A percentile compares a stretch with the other conserved stretches of the same genome.
These are phyloP conservation scores for Agonopterix heracliana DNA, from an alignment of 2,888 invertebrate genomes.

Conservation along the genomic window DNA sequence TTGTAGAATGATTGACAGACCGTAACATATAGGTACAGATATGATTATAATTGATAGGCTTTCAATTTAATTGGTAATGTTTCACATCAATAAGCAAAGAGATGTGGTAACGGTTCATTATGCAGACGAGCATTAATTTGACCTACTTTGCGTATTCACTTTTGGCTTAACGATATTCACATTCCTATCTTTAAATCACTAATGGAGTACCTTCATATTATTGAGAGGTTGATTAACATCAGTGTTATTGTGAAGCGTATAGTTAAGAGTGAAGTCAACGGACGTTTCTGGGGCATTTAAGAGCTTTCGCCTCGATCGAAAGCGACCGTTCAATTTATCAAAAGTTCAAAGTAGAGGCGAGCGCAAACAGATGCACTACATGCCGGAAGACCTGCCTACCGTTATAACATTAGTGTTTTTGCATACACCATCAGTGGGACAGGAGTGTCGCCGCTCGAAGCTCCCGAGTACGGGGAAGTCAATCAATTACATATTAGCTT, in stretches of 20 bases:
- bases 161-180: slow-evolving; percentile 31
- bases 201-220: slow-evolving; percentile 30
- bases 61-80: slow-evolving; percentile 41
- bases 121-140: slow-evolving; percentile 27
- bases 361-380: slow-evolving; percentile 26
- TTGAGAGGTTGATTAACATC: slow-evolving; percentile 34
- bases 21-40: slow-evolving; percentile 25
- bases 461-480: slow-evolving; percentile 45
- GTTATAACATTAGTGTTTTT: slow-evolving; percentile 72
- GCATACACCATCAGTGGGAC: slow-evolving; percentile 64
- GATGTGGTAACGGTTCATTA: slow-evolving; percentile 34
- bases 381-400: slow-evolving; percentile 46
- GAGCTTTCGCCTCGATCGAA: slow-evolving; percentile 33
- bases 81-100: slow-evolving; percentile 38
- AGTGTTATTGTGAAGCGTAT: slow-evolving; percentile 24
- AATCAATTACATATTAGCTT: slow-evolving; percentile 75
- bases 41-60: slow-evolving; percentile 41
- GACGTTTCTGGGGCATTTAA: slow-evolving; percentile 31
- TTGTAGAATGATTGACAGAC: slow-evolving; percentile 39
- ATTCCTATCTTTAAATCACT: slow-evolving; percentile 10
- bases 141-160: slow-evolving; percentile 34
- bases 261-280: slow-evolving; percentile 22
- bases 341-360: slow-evolving; percentile 30
- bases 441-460: slow-evolving; percentile 53
- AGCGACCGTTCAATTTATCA: slow-evolving; percentile 41